A percentile compares a stretch with the other conserved stretches of the same genome.
These are phyloP conservation scores for Pica pica DNA, from an alignment of 2,113 vertebrate species.

Conservation along the genomic window DNA sequence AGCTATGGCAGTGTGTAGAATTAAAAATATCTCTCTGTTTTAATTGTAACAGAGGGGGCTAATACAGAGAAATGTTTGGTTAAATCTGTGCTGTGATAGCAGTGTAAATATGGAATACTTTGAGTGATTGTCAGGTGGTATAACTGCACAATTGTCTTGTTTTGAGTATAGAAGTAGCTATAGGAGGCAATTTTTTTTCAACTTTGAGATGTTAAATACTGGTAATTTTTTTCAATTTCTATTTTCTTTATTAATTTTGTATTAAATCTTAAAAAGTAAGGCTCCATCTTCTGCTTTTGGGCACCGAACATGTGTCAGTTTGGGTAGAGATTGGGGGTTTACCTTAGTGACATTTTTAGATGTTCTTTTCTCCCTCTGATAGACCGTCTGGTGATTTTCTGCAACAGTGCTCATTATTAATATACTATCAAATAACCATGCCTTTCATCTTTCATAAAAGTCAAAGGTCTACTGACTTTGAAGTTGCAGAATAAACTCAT, in stretches of 20 bases:
- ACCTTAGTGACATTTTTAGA: background rate
- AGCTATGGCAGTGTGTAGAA: background rate
- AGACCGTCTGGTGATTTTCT: background rate
- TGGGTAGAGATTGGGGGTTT: background rate
- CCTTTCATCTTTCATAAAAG: background rate
- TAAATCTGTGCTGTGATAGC: background rate
- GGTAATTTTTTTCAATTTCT: background rate
- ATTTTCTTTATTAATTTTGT: background rate
- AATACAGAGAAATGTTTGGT: background rate
- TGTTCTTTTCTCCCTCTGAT: background rate
- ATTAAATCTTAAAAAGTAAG: background rate
- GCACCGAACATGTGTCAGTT: background rate
- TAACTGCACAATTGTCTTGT: background rate
- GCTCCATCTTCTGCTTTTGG: background rate
- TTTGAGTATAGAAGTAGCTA: background rate
- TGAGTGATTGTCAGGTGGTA: background rate
- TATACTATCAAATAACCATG: background rate
- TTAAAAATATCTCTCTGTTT: background rate
- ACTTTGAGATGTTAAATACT: background rate
- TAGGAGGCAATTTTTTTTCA: background rate
- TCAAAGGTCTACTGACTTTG: background rate
- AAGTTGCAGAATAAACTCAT: background rate
- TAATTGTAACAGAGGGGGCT: background rate
- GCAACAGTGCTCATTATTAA: background rate
- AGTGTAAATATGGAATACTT: background rate